Base-by-base conservation (phyloP, 2,888 invertebrate species). In the Drosophila diplacantha region DNA sequence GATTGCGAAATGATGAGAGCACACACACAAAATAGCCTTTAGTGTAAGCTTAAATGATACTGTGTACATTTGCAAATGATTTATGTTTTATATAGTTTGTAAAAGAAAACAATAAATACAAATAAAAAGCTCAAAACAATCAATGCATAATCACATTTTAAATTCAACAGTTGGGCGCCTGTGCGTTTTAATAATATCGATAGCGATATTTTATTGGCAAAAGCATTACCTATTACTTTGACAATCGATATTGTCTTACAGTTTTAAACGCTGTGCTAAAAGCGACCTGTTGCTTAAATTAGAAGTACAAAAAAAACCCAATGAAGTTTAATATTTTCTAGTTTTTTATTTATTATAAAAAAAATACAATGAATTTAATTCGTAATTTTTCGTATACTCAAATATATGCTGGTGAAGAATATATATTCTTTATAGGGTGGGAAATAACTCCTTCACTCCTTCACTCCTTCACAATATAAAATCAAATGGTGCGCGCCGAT, bases 61-160 rank as follows among this genome's bases (percentile, higher is more conserved):
- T 66, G 49, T 82, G 77, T 71, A 73, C 46, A 81, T 61, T 73
- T 77, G 64, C 65, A 69, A 66, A 55, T 34, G 41, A 71, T 69
- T 66, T 58, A 79, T 70, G 64, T 70, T 81, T 75, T 81, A 75
- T 72, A 51, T 80, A 80, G 77, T 65, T 82, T 43, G 65, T 71
- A 72, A 76, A 59, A 18, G 44, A 46, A 51, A 52, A 69, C 38
- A 35, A 56, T 7, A 64, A 82, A 55, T 22, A 54, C 56, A 60
- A 73, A 76, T 50, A 66, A 76, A 72, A 80, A 68, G 66, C 77
- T 69, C 71, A 69, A 69, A 63, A 55, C 20, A 43, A 37, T n/a
- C 11, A 18, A 37, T 16, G 16, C 0, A 5, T 29, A 18, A 24
- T 20, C 6, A 2, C 0, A 12, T 14, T 14, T 46, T 5, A 5